Evolutionary conservation across 2,888 invertebrate genomes (phyloP), one percentile per base, ranked within the genome.

Genomic region (Scrobipalpa costella): DNA sequence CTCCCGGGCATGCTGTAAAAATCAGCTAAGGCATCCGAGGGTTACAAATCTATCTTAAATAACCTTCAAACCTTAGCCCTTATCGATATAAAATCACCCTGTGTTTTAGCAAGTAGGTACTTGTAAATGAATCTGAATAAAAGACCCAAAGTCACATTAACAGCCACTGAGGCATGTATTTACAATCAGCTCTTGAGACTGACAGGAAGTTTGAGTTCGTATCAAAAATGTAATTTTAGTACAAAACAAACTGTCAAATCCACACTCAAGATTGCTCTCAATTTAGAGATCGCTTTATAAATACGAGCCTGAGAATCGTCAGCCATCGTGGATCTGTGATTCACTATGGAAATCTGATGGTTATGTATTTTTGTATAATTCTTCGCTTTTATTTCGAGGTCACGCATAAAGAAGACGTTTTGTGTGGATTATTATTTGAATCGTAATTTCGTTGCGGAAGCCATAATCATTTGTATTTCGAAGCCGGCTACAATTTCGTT

Each of bases 351-450:
- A 55, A 55, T 52, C 7, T 52, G n/a, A 34, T 15, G 34, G 15
- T 34, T 55, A 34, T 34, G 15, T 34, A 7, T 15, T 55, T 15
- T 55, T 55, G 55, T 55, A 55, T 55, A 55, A 55, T 55, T 55
- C 15, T 7, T n/a, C 55, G 34, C 34, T 55, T 55, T 55, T 55
- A 55, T 55, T 1, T n/a, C 34, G n/a, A 55, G 55, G 55, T 34
- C 55, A 55, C 34, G 55, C 55, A 34, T 34, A 55, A 55, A 21
- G 49, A 52, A 52, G 55, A 34, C 55, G 33, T 52, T 52, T 52
- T 15, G 15, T n/a, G 55, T 33, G 33, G 55, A 55, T 34, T 34
- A 55, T 55, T 55, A 34, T 55, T 55, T 55, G 50, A 52, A 52
- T 52, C 50, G 21, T 52, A 21, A 52, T 27, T 52, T 19, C 50